Evolutionary conservation across 2,888 invertebrate genomes (phyloP), one percentile per base, ranked within the genome.

Genomic region (Geotrupes spiniger): DNA sequence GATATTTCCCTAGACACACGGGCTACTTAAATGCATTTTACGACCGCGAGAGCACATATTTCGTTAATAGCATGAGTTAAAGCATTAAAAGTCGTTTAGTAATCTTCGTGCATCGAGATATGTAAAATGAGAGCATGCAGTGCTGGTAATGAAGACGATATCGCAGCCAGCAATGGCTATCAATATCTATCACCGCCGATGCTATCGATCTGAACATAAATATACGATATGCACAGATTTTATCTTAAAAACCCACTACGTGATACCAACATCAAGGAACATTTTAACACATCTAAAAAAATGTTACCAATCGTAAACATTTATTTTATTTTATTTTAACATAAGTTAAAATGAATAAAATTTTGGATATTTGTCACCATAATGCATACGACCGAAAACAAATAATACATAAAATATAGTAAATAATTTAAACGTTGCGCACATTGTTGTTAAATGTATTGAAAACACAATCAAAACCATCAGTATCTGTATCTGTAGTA

Each of bases 91-190:
- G 66, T 68, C 68, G 66, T 65, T 69, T 68, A 66, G 69, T 64
- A 66, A 70, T 70, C 69, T 68, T 68, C 72, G 71, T 71, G 69
- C 70, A 71, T 71, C 71, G 66, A 65, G 70, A 69, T 71, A 71
- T 71, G 72, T 72, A 71, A 71, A 72, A 69, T 67, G 69, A 64
- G 68, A 69, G 65, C 70, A 69, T 69, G 70, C 67, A 64, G 66
- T 56, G 65, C 62, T 66, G 51, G 54, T 56, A 59, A 59, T 58
- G 59, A 58, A 59, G 59, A 59, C 57, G 40, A 46, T 33, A 33
- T 33, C 33, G 33, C 33, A 33, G 11, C 14, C 8, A 38, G 38
- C 38, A 38, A 38, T 21, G 37, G 41, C 53, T 54, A 54, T 56
- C 56, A 58, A 58, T 56, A 52, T 50, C 51, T 46, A 56, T 58